Evolutionary conservation across 2,113 vertebrate species (phyloP).

Genomic region (Hylia prasina): DNA sequence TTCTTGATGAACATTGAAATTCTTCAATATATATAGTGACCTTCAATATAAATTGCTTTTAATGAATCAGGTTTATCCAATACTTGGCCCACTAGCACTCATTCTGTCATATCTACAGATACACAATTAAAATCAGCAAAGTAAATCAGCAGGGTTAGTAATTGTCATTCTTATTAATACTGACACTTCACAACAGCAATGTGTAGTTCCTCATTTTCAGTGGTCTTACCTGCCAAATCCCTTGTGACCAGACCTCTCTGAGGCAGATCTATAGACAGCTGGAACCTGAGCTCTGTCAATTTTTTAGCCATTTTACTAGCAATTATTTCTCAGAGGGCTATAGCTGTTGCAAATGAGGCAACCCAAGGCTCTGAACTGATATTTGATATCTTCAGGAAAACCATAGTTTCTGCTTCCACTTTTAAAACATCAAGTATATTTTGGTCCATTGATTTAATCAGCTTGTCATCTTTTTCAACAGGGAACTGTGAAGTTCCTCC

Average conservation of each 20-base stretch:
- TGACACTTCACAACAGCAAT: background rate
- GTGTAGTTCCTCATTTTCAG: background rate
- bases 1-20: background rate
- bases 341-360: background rate
- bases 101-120: background rate
- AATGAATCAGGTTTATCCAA: background rate
- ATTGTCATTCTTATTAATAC: background rate
- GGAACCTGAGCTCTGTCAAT: background rate
- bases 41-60: background rate
- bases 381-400: background rate
- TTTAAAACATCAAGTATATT: background rate
- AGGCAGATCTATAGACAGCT: background rate
- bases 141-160: background rate
- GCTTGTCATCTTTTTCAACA: background rate
- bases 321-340: background rate
- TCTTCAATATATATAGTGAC: background rate
- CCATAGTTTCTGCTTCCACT: background rate
- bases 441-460: background rate
- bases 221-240: background rate
- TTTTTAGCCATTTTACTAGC: background rate
- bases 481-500: background rate
- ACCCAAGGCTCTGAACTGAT: background rate
- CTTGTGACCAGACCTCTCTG: background rate
- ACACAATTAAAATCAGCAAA: background rate
- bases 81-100: background rate